These are phyloP conservation scores for Spodoptera exigua DNA, from an alignment of 2,888 invertebrate genomes.

Conservation along the genomic window DNA sequence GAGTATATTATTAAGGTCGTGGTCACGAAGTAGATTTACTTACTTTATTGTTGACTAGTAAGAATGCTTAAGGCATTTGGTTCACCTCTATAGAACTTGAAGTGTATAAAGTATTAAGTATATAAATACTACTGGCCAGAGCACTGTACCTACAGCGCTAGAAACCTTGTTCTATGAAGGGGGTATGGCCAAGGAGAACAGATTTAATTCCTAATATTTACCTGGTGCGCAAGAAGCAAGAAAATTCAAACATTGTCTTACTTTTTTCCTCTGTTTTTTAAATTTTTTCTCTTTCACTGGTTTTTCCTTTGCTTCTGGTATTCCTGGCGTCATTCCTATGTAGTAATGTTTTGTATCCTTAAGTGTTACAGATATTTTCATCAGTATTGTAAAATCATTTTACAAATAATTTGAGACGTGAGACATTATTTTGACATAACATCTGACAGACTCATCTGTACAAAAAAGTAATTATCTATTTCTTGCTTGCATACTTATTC, in stretches of 20 bases:
- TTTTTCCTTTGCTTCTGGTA: constrained; percentile 42
- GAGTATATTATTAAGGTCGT: no score
- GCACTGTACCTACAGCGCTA: no score
- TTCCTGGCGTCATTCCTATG: constrained; percentile 53
- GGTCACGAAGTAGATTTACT: neutral
- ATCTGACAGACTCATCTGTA: constrained; percentile 32
- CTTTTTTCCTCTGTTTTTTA: constrained; percentile 51
- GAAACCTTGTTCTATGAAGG: no score
- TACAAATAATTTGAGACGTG: constrained; percentile 58
- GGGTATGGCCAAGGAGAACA: no score
- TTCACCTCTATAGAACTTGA: no score
- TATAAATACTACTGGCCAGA: no score
- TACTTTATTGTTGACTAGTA: no score
- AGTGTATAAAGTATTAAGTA: no score
- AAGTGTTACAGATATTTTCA: constrained; percentile 41
- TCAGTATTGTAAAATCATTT: constrained; percentile 44
- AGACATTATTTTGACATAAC: constrained; percentile 51
- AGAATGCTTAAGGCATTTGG: no score
- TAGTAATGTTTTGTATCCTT: constrained; percentile 24
- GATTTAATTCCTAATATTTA: no score
- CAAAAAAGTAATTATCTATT: constrained; percentile 28
- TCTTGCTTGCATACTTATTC: constrained; percentile 1
- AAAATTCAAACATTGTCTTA: constrained; percentile 22
- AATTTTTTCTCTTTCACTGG: constrained; percentile 48
- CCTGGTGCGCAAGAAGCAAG: neutral